phyloP scores from a whole-genome alignment of 2,888 invertebrate species.

The Leptothorax acervorum region DNA sequence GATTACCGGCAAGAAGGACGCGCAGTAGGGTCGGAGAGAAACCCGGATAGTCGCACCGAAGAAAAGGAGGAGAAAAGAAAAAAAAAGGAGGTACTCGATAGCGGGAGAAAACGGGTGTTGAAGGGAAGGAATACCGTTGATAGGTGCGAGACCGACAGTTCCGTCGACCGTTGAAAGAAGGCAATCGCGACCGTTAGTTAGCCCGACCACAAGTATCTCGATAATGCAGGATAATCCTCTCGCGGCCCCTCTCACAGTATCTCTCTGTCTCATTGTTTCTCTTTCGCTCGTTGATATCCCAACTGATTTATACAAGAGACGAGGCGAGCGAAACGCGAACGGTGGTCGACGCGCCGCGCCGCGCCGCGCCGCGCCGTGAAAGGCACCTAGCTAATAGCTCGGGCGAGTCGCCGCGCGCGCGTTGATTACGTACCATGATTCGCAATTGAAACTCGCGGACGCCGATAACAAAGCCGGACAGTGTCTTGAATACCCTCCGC shows the following conservation, averaged over 20 bases:
- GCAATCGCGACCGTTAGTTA: conserved; percentile 13
- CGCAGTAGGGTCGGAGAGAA: conserved; percentile 12
- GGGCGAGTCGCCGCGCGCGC: conserved; percentile 27
- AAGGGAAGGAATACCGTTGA: background rate
- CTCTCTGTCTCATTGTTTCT: conserved; percentile 41
- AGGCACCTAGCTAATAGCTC: conserved; percentile 49
- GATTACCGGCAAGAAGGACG: conserved; percentile 57
- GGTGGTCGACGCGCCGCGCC: conserved; percentile 28
- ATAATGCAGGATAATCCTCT: conserved; percentile 27
- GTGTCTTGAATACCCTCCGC: conserved; percentile 17
- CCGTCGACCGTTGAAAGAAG: background rate
- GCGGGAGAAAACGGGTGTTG: conserved; percentile 24
- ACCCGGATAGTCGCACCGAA: conserved; percentile 14
- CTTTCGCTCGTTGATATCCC: conserved; percentile 38
- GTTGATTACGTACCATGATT: conserved; percentile 53
- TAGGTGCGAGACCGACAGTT: background rate
- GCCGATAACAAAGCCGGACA: conserved; percentile 51
- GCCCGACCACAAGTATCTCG: conserved; percentile 7
- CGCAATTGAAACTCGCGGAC: conserved; percentile 51
- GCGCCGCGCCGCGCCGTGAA: conserved; percentile 40
- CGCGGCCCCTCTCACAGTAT: conserved; percentile 10
- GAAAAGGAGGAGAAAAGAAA: background rate
- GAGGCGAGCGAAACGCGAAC: conserved; percentile 9
- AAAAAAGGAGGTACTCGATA: background rate
- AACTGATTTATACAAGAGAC: conserved; percentile 36